Conservation (phyloP, 2,797 vertebrate species). For the Geotrypetes seraphini region DNA sequence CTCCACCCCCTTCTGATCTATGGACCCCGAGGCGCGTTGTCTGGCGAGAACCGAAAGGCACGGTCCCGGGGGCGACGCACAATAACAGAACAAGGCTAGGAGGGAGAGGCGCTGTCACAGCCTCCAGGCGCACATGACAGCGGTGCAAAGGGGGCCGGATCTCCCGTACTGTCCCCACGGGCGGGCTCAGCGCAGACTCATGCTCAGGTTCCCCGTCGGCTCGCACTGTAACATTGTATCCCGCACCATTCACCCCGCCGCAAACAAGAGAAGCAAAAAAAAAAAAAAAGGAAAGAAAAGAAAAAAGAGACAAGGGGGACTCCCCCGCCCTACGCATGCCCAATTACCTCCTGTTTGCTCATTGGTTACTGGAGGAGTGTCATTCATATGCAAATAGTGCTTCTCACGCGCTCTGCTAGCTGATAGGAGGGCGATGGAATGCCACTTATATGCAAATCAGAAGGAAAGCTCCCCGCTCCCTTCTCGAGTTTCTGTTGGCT, state of each 20-base stretch:
- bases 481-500: no score
- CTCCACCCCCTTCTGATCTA: neutral
- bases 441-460: slow-evolving; percentile 77
- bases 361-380: no score
- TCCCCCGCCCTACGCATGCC: no score
- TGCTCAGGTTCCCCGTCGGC: neutral
- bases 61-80: neutral
- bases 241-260: no score
- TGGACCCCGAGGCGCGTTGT: slow-evolving; percentile 14
- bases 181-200: slow-evolving; percentile 24
- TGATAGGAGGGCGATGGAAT: slow-evolving; percentile 62
- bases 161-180: slow-evolving; percentile 27
- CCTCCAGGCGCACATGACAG: neutral
- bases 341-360: no score
- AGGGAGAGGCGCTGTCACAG: neutral
- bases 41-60: neutral
- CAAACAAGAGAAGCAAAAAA: no score
- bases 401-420: slow-evolving; percentile 35
- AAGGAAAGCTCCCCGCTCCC: no score
- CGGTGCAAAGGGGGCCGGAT: neutral
- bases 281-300: no score
- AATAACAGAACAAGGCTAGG: no score
- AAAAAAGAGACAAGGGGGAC: no score
- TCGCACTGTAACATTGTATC: no score
- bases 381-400: slow-evolving; percentile 28